Evolutionary conservation across 2,797 vertebrate species (phyloP).

Genomic region (Sebastes alutus): DNA sequence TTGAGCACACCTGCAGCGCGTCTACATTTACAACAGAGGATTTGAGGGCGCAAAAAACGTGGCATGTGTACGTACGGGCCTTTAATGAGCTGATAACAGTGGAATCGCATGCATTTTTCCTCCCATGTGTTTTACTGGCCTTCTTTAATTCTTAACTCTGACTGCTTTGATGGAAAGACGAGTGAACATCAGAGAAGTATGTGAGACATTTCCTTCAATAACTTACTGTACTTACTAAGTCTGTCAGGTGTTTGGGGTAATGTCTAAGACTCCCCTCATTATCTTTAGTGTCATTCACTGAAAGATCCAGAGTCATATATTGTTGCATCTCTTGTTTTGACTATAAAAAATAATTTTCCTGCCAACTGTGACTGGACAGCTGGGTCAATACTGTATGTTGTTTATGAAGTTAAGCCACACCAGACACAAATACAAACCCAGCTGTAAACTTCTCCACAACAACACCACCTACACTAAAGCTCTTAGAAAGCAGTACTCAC

Average conservation of each 20-base stretch:
- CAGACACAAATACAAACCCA: slow-evolving; percentile 20
- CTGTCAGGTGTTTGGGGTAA: neutral
- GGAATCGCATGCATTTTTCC: no score
- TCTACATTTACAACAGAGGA: no score
- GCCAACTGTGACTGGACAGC: neutral
- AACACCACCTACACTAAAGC: slow-evolving; percentile 37
- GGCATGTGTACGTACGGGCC: no score
- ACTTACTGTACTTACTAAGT: no score
- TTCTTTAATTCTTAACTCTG: neutral
- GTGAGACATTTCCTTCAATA: neutral
- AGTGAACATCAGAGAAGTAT: neutral
- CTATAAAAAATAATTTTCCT: neutral
- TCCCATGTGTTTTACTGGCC: neutral
- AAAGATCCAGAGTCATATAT: neutral
- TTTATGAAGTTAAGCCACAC: slow-evolving; percentile 17
- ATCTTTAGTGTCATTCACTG: neutral
- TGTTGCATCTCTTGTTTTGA: neutral
- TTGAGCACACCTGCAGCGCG: no score
- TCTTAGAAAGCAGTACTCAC: slow-evolving; percentile 26
- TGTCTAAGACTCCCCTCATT: neutral
- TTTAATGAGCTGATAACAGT: no score
- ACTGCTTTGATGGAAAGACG: neutral
- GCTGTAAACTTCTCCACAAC: slow-evolving; percentile 19
- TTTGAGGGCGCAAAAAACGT: no score
- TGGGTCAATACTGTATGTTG: neutral